Evolutionary conservation across 2,888 invertebrate species (phyloP).

Genomic region (Perdita meconis): DNA sequence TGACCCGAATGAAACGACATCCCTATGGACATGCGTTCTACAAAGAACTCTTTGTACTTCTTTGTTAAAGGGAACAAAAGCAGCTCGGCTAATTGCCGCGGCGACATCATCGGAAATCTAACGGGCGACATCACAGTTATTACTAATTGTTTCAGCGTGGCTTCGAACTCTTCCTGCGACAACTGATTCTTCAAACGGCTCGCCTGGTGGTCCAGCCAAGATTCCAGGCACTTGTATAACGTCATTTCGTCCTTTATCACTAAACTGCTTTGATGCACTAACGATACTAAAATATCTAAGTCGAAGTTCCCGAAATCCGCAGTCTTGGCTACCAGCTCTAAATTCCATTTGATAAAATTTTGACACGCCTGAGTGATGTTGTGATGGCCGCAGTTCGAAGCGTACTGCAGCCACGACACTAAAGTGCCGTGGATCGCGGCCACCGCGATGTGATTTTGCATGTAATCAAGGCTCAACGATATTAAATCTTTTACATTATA

Average conservation of each 20-base stretch:
- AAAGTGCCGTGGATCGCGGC: constrained; percentile 93
- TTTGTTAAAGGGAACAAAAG: constrained; percentile 91
- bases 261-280: constrained; percentile 94
- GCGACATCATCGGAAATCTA: constrained; percentile 97
- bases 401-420: constrained; percentile 96
- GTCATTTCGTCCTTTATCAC: constrained; percentile 95
- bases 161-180: constrained; percentile 84
- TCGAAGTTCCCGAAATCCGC: constrained; percentile 93
- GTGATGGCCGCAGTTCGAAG: constrained; percentile 92
- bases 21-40: constrained; percentile 94
- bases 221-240: constrained; percentile 90
- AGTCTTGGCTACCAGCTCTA: constrained; percentile 92
- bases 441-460: constrained; percentile 94
- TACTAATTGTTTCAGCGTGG: constrained; percentile 89
- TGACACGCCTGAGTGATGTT: constrained; percentile 90
- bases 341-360: constrained; percentile 95
- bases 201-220: constrained; percentile 92
- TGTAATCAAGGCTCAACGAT: constrained; percentile 92
- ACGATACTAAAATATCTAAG: constrained; percentile 89
- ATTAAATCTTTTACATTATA: constrained; percentile 97
- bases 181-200: constrained; percentile 84
- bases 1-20: constrained; percentile 95
- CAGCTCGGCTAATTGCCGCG: constrained; percentile 93
- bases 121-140: constrained; percentile 91
- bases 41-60: constrained; percentile 93